These are phyloP conservation scores for Poecile montanus DNA, from an alignment of 2,797 vertebrate genomes.

Conservation along the genomic window DNA sequence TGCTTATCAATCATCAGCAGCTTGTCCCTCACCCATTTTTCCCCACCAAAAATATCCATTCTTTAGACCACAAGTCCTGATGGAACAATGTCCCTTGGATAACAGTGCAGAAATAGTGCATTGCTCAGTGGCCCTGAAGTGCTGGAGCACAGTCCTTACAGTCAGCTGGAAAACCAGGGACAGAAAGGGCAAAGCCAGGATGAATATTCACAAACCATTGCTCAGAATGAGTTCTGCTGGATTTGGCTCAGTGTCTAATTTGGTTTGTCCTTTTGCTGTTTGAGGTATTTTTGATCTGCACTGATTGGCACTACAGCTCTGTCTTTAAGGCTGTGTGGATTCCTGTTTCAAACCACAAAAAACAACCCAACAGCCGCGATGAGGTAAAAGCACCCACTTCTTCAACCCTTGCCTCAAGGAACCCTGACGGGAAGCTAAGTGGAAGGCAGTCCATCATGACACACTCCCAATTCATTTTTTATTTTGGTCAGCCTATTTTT, in stretches of 20 bases:
- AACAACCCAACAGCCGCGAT: not conserved
- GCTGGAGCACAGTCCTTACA: not conserved
- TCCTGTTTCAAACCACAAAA: not conserved
- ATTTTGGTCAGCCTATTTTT: not conserved
- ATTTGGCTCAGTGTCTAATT: not conserved
- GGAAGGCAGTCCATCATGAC: not conserved
- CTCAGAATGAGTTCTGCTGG: not conserved
- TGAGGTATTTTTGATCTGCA: not conserved
- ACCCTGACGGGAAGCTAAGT: not conserved
- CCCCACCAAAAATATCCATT: fast-evolving
- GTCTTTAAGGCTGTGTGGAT: not conserved
- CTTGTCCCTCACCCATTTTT: not conserved
- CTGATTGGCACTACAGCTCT: not conserved
- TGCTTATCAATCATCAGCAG: not conserved
- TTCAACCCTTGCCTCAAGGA: not conserved
- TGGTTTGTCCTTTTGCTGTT: not conserved
- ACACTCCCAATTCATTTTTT: not conserved
- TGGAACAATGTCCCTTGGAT: not conserved
- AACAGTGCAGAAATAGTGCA: not conserved
- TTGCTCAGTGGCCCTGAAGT: not conserved
- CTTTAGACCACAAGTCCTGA: not conserved
- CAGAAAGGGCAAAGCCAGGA: not conserved
- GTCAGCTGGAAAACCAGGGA: not conserved
- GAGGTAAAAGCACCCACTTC: not conserved
- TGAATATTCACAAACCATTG: not conserved